A percentile compares a stretch with the other conserved stretches of the same genome.
phyloP scores from a whole-genome alignment of 2,888 invertebrate species.

The Drosophila pseudotakahashii region DNA sequence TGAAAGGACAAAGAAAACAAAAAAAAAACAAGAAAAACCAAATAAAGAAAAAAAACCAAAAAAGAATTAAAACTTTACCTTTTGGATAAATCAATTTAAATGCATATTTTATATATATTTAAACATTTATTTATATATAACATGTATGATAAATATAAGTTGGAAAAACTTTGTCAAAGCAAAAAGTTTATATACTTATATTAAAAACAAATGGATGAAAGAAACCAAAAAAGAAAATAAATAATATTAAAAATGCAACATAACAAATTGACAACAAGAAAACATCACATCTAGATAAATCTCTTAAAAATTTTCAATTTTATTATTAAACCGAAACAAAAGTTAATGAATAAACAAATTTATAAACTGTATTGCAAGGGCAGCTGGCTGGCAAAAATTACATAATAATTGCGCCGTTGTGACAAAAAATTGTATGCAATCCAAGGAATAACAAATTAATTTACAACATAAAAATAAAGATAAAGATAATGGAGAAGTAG shows the following conservation, averaged over 20 bases:
- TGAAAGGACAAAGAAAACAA: slow-evolving; percentile 29
- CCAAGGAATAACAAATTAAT: slow-evolving; percentile 69
- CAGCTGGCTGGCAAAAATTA: slow-evolving; percentile 57
- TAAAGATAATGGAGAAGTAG: slow-evolving; percentile 35
- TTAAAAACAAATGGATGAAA: slow-evolving; percentile 39
- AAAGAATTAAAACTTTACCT: slow-evolving; percentile 79
- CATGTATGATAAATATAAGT: slow-evolving; percentile 70
- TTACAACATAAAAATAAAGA: slow-evolving; percentile 43
- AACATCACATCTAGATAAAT: slow-evolving; percentile 80
- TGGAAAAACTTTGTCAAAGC: slow-evolving; percentile 71
- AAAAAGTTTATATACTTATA: slow-evolving; percentile 77
- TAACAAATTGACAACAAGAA: slow-evolving; percentile 63
- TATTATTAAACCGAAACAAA: slow-evolving; percentile 72
- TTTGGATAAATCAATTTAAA: slow-evolving; percentile 80
- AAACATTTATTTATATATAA: slow-evolving; percentile 76
- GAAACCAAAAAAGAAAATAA: slow-evolving; percentile 54
- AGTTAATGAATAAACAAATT: slow-evolving; percentile 70
- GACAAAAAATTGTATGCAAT: slow-evolving; percentile 64
- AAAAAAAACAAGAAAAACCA: slow-evolving; percentile 23
- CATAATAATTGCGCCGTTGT: slow-evolving; percentile 55
- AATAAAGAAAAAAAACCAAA: slow-evolving; percentile 49
- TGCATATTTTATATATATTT: slow-evolving; percentile 78
- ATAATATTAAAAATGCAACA: slow-evolving; percentile 69
- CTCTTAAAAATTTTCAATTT: slow-evolving; percentile 81
- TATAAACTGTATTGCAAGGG: slow-evolving; percentile 65